A percentile compares a stretch with the other conserved stretches of the same genome.
phyloP scores from a whole-genome alignment of 2,797 vertebrate genomes.

The Myotis vivesi region DNA sequence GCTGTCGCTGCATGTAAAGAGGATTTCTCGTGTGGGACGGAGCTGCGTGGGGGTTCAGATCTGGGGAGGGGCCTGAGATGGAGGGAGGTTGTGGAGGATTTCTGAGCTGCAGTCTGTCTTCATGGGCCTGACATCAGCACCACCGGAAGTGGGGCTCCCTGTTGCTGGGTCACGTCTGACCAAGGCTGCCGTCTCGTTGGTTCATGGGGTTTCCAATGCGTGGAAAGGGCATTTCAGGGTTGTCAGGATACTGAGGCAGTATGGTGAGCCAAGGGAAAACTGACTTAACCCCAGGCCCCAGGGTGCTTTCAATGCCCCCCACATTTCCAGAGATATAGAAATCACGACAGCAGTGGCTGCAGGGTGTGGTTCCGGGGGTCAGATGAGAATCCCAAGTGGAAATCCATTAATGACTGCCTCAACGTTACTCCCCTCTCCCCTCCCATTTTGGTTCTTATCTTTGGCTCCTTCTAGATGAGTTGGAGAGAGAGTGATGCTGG shows the following conservation, averaged over 20 bases:
- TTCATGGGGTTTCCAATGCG: background rate
- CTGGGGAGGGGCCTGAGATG: background rate
- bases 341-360: background rate
- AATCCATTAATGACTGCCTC: background rate
- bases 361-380: background rate
- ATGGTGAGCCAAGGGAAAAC: background rate
- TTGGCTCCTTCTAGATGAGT: background rate
- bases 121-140: background rate
- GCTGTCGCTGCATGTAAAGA: constrained; percentile 92
- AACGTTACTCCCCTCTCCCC: too few species aligned
- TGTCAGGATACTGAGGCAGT: background rate
- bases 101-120: background rate
- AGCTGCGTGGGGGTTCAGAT: background rate
- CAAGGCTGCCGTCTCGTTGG: background rate
- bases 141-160: background rate
- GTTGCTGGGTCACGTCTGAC: background rate
- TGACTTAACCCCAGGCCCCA: background rate
- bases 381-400: background rate
- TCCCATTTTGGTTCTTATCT: background rate
- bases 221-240: background rate
- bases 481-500: background rate
- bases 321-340: background rate
- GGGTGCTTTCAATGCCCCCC: background rate
- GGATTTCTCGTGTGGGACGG: background rate
- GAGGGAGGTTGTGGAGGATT: background rate